phyloP scores from a whole-genome alignment of 2,888 invertebrate species.

The Tricholauxania praeusta region DNA sequence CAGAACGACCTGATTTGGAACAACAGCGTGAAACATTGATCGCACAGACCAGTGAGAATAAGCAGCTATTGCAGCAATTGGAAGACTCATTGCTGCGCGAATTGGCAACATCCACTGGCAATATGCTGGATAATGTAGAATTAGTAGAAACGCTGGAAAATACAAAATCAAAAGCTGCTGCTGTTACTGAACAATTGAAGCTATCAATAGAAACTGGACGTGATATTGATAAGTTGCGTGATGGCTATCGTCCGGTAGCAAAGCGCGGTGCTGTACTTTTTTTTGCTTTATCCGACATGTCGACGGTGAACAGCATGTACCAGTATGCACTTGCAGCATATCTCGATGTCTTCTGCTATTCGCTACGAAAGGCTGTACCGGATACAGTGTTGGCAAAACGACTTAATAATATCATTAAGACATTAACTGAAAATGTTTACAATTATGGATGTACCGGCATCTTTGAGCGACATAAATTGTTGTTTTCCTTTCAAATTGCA shows the following conservation, averaged over 20 bases:
- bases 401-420: conserved; percentile 84
- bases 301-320: conserved; percentile 90
- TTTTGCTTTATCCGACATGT: conserved; percentile 92
- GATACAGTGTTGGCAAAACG: conserved; percentile 82
- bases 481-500: conserved; percentile 93
- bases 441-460: conserved; percentile 93
- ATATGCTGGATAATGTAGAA: conserved; percentile 93
- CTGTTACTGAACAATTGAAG: conserved; percentile 84
- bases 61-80: conserved; percentile 82
- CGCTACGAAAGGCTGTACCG: conserved; percentile 84
- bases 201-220: conserved; percentile 80
- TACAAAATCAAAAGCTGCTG: conserved; percentile 87
- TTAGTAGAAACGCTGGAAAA: conserved; percentile 88
- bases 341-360: conserved; percentile 84
- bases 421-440: conserved; percentile 88
- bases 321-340: conserved; percentile 91
- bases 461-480: conserved; percentile 90
- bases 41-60: conserved; percentile 87
- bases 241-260: conserved; percentile 88
- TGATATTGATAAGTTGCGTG: conserved; percentile 86
- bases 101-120: conserved; percentile 87
- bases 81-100: conserved; percentile 89
- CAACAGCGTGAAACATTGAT: conserved; percentile 87
- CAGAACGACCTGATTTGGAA: conserved; percentile 88
- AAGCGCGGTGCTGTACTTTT: conserved; percentile 90